Base-by-base conservation (phyloP, 1,140 invertebrate genomes). In the Drosophila melanica region DNA sequence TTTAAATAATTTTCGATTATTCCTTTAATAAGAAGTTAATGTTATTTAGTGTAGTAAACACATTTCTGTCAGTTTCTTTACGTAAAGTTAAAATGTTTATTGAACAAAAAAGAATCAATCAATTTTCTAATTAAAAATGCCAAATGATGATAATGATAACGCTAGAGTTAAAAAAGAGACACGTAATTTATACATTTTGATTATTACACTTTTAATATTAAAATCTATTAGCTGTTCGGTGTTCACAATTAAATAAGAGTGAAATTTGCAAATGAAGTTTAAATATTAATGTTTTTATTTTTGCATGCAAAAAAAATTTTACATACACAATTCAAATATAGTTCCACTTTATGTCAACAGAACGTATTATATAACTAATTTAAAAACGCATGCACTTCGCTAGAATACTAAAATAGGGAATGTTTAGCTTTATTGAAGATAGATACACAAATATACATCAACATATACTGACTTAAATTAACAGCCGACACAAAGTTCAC, bases 321-420 rank as follows among this genome's bases (percentile, higher is more conserved):
- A 23, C 1, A 2, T 23, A 23, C 20, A 33, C 30, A 8, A 5
- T 57, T 33, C 23, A 20, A 27, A 35, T 4, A 23, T 30, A 27
- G 23, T 63, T 20, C 6, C 11, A 18, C 30, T 66, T 41, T 41
- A 48, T 48, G 20, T 42, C 27, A 27, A 27, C 3, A 27, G 6
- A 27, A 27, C 27, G 6, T 27, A 27, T 27, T 4, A 14, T 3
- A 20, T 4, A 33, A 33, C 23, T 9, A 16, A 16, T 11, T 35
- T 35, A 41, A 53, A 9, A 41, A 45, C 35, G 62, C 62, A 65
- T 65, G 62, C 37, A 35, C 11, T 65, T 18, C 20, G 30, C 20
- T 18, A 4, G 12, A 23, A 41, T 23, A 9, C 37, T 18, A 2
- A 18, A 39, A 23, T 23, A 9, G n/a, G 45, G 18, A 41, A 23